Evolutionary conservation across 2,888 invertebrate species (phyloP).

Genomic region (Dynastes grantii): DNA sequence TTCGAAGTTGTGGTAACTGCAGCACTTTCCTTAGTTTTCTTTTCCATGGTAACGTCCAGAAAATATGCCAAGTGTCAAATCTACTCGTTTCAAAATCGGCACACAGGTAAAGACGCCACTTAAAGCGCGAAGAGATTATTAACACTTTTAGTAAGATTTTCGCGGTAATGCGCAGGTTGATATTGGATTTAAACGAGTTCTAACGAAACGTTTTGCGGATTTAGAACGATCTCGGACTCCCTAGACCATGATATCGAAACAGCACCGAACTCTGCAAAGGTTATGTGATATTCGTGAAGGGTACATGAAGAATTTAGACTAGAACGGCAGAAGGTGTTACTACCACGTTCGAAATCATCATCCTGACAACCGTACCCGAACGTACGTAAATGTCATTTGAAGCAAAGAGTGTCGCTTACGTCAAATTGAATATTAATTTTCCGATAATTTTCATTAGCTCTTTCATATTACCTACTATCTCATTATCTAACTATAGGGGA

Average conservation of each 20-base stretch:
- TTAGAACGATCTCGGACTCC: neutral
- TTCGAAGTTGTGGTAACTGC: conserved; percentile 49
- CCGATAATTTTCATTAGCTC: neutral
- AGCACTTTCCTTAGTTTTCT: conserved; percentile 45
- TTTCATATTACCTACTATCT: neutral
- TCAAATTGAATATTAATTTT: neutral
- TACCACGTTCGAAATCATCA: neutral
- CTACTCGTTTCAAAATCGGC: neutral
- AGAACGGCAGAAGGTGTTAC: neutral
- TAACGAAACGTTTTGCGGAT: neutral
- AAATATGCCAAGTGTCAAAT: conserved; percentile 9
- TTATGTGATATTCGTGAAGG: neutral
- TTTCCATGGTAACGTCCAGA: conserved; percentile 41
- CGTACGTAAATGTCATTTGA: conserved; percentile 25
- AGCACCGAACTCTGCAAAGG: conserved; percentile 17
- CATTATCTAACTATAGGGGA: too few relatives aligned
- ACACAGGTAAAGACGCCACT: neutral
- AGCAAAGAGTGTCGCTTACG: neutral
- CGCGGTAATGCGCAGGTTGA: neutral
- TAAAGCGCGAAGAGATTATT: neutral
- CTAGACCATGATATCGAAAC: conserved; percentile 32
- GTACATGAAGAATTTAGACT: conserved; percentile 10
- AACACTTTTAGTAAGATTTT: neutral
- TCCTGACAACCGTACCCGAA: neutral
- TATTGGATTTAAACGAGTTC: neutral